A percentile compares a stretch with the other conserved stretches of the same genome.
phyloP scores from a whole-genome alignment of 2,113 vertebrate species.

The Atlantisia rogersi region DNA sequence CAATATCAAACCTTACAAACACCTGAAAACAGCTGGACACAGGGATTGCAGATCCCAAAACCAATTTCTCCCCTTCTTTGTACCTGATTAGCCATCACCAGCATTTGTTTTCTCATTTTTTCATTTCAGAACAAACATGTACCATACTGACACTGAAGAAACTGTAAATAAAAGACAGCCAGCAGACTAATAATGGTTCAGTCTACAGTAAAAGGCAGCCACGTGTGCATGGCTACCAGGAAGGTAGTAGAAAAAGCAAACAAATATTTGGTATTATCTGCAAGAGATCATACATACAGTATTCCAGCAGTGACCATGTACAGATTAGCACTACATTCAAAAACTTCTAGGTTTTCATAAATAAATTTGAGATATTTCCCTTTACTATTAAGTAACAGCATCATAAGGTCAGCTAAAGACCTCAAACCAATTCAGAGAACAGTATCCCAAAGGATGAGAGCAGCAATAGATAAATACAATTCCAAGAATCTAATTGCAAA shows the following conservation, averaged over 20 bases:
- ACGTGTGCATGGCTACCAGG: rapidly evolving
- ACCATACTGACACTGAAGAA: neutral
- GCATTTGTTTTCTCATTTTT: neutral
- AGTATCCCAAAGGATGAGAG: neutral
- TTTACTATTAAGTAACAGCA: neutral
- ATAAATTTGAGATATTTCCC: neutral
- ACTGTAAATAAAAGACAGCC: neutral
- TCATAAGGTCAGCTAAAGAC: neutral
- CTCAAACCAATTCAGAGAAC: neutral
- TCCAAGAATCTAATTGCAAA: neutral
- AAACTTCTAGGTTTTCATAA: neutral
- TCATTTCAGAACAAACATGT: neutral
- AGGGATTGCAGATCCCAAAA: neutral
- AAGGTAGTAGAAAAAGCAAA: neutral
- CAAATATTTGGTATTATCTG: neutral
- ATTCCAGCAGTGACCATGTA: neutral
- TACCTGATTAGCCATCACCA: neutral
- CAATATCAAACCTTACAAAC: neutral
- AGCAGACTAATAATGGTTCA: neutral
- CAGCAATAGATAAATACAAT: neutral
- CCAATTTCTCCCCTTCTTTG: neutral
- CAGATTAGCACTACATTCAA: neutral
- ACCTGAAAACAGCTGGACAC: neutral
- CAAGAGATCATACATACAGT: neutral
- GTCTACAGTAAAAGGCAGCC: neutral